Conservation (phyloP, 2,797 vertebrate genomes). For the Takifugu rubripes region DNA sequence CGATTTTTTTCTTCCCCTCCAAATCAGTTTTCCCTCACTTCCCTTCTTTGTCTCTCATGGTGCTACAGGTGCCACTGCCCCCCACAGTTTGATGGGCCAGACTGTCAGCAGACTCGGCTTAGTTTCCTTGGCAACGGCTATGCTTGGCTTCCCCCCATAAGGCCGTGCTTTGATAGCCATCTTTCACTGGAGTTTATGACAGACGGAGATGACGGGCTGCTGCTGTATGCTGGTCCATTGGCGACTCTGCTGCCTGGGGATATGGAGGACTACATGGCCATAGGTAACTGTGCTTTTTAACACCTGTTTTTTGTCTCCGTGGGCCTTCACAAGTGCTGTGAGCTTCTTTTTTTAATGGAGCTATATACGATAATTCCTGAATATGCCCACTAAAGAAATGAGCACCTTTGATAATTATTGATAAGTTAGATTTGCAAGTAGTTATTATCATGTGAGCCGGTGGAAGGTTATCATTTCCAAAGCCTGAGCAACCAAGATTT, state of each 20-base stretch:
- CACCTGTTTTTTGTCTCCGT: too few relatives aligned
- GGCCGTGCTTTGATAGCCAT: constrained; percentile 82
- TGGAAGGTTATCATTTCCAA: too few relatives aligned
- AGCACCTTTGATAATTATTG: too few relatives aligned
- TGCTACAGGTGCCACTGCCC: constrained; percentile 82
- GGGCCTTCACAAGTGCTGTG: constrained; percentile 6
- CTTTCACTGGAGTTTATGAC: constrained; percentile 86
- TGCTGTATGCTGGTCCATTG: constrained; percentile 81
- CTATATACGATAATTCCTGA: too few relatives aligned
- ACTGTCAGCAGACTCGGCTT: constrained; percentile 83
- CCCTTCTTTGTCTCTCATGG: constrained; percentile 7
- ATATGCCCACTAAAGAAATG: too few relatives aligned
- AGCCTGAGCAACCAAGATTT: too few relatives aligned
- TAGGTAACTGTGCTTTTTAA: constrained; percentile 69
- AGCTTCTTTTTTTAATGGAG: constrained; percentile 5
- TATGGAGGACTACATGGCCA: constrained; percentile 80
- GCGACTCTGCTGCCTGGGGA: constrained; percentile 73
- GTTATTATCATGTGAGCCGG: too few relatives aligned
- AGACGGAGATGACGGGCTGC: constrained; percentile 78
- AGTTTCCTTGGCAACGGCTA: constrained; percentile 87
- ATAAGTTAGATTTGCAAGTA: too few relatives aligned
- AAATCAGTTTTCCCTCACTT: constrained; percentile 29
- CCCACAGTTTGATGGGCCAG: constrained; percentile 78
- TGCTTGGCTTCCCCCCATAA: constrained; percentile 85
- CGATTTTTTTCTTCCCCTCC: constrained; percentile 31